Evolutionary conservation across 2,797 vertebrate genomes (phyloP).

Genomic region (Philypnodon macrostomus): DNA sequence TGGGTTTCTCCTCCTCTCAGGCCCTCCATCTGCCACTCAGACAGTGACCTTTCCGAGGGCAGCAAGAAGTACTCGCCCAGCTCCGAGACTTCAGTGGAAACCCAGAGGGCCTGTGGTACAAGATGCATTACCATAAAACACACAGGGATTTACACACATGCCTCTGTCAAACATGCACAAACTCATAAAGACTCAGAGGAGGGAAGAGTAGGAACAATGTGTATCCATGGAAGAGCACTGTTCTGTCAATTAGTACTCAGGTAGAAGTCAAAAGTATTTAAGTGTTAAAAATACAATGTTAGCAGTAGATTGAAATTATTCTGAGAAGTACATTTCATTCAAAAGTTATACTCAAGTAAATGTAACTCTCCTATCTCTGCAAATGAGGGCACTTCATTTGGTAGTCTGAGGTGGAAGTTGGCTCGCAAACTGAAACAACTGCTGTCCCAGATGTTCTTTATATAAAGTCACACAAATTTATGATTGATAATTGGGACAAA

Average conservation of each 20-base stretch:
- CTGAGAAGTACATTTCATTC: too few relatives aligned
- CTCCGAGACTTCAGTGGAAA: slow-evolving; percentile 86
- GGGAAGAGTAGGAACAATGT: too few relatives aligned
- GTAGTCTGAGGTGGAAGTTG: slow-evolving; percentile 38
- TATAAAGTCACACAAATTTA: slow-evolving; percentile 36
- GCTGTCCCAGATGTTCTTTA: slow-evolving; percentile 56
- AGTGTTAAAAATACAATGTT: too few relatives aligned
- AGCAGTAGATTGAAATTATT: too few relatives aligned
- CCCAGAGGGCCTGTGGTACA: slow-evolving; percentile 88
- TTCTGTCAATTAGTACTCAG: too few relatives aligned
- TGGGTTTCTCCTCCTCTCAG: slow-evolving; percentile 57
- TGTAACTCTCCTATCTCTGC: slow-evolving; percentile 1
- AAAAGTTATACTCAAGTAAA: too few relatives aligned
- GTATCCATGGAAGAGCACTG: too few relatives aligned
- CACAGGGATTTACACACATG: background rate
- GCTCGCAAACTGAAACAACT: slow-evolving; percentile 29
- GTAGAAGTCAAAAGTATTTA: too few relatives aligned
- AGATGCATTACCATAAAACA: slow-evolving; percentile 32
- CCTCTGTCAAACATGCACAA: too few relatives aligned
- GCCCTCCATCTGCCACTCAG: slow-evolving; percentile 84
- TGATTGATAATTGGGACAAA: slow-evolving; percentile 46
- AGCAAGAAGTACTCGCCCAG: slow-evolving; percentile 87
- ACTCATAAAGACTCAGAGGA: too few relatives aligned
- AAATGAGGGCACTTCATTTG: slow-evolving; percentile 15
- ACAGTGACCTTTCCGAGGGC: slow-evolving; percentile 85